phyloP scores from a whole-genome alignment of 2,113 vertebrate genomes.

The Chaenogobius annularis region DNA sequence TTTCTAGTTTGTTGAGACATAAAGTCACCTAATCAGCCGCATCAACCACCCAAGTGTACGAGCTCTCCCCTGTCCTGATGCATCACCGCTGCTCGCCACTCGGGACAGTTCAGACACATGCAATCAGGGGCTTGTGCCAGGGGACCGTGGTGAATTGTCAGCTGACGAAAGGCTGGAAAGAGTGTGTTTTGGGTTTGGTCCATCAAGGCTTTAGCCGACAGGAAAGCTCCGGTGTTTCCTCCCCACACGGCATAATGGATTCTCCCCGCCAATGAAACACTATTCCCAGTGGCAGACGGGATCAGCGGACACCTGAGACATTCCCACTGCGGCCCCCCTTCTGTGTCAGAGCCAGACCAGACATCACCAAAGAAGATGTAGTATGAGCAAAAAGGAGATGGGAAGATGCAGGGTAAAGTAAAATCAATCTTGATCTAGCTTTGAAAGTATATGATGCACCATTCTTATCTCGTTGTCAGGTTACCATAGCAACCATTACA shows the following conservation, averaged over 20 bases:
- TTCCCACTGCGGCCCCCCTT: slow-evolving; percentile 61
- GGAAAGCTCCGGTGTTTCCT: slow-evolving; percentile 72
- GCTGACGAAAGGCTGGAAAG: slow-evolving; percentile 74
- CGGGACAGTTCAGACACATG: slow-evolving; percentile 51
- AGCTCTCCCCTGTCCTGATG: slow-evolving; percentile 50
- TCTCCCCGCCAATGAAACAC: slow-evolving; percentile 74
- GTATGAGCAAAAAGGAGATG: slow-evolving; percentile 34
- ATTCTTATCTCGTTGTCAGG: slow-evolving; percentile 38
- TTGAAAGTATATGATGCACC: slow-evolving; percentile 47
- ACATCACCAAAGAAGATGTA: slow-evolving; percentile 31
- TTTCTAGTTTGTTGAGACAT: slow-evolving; percentile 51
- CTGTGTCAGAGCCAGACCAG: slow-evolving; percentile 39
- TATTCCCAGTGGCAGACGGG: slow-evolving; percentile 59
- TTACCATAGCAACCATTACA: slow-evolving; percentile 45
- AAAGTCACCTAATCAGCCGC: slow-evolving; percentile 50
- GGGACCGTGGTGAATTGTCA: slow-evolving; percentile 59
- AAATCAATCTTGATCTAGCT: not conserved
- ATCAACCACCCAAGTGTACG: slow-evolving; percentile 59
- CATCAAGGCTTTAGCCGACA: slow-evolving; percentile 55
- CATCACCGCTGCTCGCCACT: slow-evolving; percentile 49
- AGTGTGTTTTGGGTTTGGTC: slow-evolving; percentile 63
- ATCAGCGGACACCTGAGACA: slow-evolving; percentile 64
- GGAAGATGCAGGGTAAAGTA: slow-evolving; percentile 23
- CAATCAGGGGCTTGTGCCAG: slow-evolving; percentile 64
- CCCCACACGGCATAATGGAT: slow-evolving; percentile 75